Base-by-base conservation (phyloP, 2,113 vertebrate species). In the Rhea americana region DNA sequence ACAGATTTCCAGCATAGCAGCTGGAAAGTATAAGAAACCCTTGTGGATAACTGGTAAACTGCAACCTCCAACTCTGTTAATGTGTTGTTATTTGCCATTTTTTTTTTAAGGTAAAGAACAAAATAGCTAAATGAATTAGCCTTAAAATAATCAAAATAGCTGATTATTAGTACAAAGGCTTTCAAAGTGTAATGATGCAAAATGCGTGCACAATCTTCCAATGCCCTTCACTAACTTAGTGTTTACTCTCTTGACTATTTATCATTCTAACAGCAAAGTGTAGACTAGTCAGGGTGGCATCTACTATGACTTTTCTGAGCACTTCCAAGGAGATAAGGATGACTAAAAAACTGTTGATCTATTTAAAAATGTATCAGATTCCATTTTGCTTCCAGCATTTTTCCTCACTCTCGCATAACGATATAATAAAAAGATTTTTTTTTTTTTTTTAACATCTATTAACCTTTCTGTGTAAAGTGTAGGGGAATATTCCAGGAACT, bases 381-480 rank as follows among this genome's bases (percentile, higher is more conserved):
- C 51, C 47, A 53, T 77, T 88, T 87, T 62, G 58, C 65, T 82
- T 90, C 72, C 24, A 63, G 21, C 58, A 48, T 51, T 93, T 80
- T 62, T 20, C 87, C 11, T 86, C 13, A 81, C 19, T 90, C 39
- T 67, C 80, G 70, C 53, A 68, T 74, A 85, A 74, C 22, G 85
- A 75, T 39, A 13, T 20, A 70, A 37, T 67, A n/a, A 25, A 68
- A 74, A 67, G 26, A 26, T 15, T n/a, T 58, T 35, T 61, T 48
- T 59, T 35, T 35, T 35, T 35, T 48, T 59, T 35, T 35, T 35
- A 6, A 56, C 20, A 43, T 50, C 37, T 41, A 91, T 68, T 93
- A 89, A 90, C 66, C n/a, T 94, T n/a, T 83, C 14, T 12, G 35
- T 86, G 91, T 83, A 90, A 89, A 94, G 72, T 39, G 7, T 37